A percentile compares a stretch with the other conserved stretches of the same genome.
These are phyloP conservation scores for Sipha flava DNA, from an alignment of 1,140 invertebrate species.

Conservation along the genomic window DNA sequence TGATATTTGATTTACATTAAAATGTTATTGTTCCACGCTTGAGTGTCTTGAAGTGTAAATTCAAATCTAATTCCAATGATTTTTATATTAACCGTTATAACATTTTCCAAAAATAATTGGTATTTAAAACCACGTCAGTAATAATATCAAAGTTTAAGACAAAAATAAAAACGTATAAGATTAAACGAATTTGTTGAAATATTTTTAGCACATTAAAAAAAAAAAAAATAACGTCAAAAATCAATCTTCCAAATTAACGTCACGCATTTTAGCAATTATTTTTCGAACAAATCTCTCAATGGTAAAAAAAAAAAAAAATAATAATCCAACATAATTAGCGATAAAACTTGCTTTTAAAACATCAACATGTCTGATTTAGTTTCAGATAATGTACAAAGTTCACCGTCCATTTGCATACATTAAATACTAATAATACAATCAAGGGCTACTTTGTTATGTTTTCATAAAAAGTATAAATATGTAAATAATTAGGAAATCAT, in stretches of 20 bases:
- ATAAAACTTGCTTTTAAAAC: slow-evolving; percentile 8
- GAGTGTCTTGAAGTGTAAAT: too few species aligned
- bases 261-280: not conserved
- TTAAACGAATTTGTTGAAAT: not conserved
- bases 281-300: not conserved
- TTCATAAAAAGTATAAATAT: not conserved
- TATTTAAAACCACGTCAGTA: too few species aligned
- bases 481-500: not conserved
- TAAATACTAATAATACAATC: not conserved
- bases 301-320: not conserved
- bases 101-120: too few species aligned
- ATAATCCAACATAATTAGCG: not conserved
- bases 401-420: slow-evolving; percentile 18
- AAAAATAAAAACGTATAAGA: too few species aligned
- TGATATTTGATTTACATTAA: not conserved
- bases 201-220: not conserved
- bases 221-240: not conserved
- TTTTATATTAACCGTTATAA: too few species aligned
- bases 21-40: not conserved
- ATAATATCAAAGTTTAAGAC: too few species aligned
- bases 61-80: not conserved
- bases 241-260: not conserved
- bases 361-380: not conserved
- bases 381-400: not conserved
- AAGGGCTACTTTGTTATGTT: not conserved